phyloP scores from a whole-genome alignment of 2,113 vertebrate genomes.

The Thunnus thynnus region DNA sequence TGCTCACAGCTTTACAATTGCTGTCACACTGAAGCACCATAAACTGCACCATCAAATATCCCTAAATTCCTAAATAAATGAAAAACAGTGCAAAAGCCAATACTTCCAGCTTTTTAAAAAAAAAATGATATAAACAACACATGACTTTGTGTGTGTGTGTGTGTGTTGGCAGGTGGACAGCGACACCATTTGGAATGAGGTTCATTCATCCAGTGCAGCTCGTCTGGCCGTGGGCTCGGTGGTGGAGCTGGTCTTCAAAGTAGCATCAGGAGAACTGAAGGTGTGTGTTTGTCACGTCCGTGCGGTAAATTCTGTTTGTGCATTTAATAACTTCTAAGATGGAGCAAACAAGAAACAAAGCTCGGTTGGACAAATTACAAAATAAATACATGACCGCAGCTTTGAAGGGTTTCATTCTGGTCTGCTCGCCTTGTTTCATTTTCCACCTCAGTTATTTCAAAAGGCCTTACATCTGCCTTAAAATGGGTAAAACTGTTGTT shows the following conservation, averaged over 20 bases:
- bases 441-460: slow-evolving; percentile 5
- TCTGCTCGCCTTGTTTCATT: background rate
- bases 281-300: slow-evolving; percentile 75
- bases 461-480: background rate
- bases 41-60: slow-evolving; percentile 29
- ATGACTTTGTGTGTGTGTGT: slow-evolving; percentile 34
- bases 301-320: background rate
- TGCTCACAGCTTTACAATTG: slow-evolving; percentile 32
- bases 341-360: slow-evolving; percentile 12
- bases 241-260: slow-evolving; percentile 97
- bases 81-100: slow-evolving; percentile 9
- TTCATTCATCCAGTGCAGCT: slow-evolving; percentile 94
- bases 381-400: background rate
- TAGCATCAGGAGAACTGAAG: slow-evolving; percentile 95
- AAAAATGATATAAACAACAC: slow-evolving; percentile 19
- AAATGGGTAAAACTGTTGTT: too few species aligned
- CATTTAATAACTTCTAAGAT: background rate
- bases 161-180: slow-evolving; percentile 92
- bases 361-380: background rate
- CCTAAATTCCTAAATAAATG: slow-evolving; percentile 1
- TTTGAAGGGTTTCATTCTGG: background rate
- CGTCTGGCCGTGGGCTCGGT: slow-evolving; percentile 97
- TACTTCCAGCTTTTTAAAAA: slow-evolving; percentile 7
- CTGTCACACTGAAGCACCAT: slow-evolving; percentile 2
- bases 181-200: slow-evolving; percentile 98